These are phyloP conservation scores for Eurystomus glaucurus DNA, from an alignment of 2,797 vertebrate species.

Conservation along the genomic window DNA sequence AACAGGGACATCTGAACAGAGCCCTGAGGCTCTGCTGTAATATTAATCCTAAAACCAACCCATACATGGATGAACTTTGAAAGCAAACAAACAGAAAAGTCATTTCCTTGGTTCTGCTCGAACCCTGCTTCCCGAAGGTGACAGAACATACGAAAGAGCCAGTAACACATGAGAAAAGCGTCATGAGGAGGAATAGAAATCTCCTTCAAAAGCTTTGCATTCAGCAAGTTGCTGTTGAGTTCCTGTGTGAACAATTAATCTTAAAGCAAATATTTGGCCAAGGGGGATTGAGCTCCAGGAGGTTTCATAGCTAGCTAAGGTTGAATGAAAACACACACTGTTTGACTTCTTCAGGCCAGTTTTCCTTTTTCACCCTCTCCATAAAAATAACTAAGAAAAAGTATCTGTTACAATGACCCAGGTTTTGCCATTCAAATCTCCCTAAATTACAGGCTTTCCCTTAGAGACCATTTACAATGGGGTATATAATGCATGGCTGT, in stretches of 20 bases:
- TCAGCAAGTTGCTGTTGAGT: slow-evolving; percentile 52
- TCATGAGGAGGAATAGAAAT: slow-evolving; percentile 2
- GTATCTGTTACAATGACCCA: slow-evolving; percentile 81
- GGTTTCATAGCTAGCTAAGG: slow-evolving; percentile 45
- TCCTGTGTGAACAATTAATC: slow-evolving; percentile 67
- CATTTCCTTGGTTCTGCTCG: slow-evolving; percentile 40
- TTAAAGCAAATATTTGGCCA: slow-evolving; percentile 69
- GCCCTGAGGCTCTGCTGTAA: neutral
- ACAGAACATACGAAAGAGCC: neutral
- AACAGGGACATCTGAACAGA: neutral
- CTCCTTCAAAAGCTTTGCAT: neutral
- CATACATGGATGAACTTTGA: neutral
- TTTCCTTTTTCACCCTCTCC: slow-evolving; percentile 70
- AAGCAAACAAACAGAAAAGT: neutral
- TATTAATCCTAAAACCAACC: neutral
- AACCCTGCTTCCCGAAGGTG: slow-evolving; percentile 23
- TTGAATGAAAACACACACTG: slow-evolving; percentile 47
- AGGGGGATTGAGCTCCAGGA: slow-evolving; percentile 23
- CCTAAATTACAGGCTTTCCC: slow-evolving; percentile 84
- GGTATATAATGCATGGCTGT: slow-evolving; percentile 82
- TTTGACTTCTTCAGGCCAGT: slow-evolving; percentile 60
- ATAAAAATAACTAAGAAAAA: slow-evolving; percentile 83
- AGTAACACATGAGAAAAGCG: slow-evolving; percentile 13
- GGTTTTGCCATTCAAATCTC: slow-evolving; percentile 80
- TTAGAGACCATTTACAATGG: slow-evolving; percentile 80